Evolutionary conservation across 2,888 invertebrate genomes (phyloP), one percentile per base, ranked within the genome.

Genomic region (Agrypnus murinus): DNA sequence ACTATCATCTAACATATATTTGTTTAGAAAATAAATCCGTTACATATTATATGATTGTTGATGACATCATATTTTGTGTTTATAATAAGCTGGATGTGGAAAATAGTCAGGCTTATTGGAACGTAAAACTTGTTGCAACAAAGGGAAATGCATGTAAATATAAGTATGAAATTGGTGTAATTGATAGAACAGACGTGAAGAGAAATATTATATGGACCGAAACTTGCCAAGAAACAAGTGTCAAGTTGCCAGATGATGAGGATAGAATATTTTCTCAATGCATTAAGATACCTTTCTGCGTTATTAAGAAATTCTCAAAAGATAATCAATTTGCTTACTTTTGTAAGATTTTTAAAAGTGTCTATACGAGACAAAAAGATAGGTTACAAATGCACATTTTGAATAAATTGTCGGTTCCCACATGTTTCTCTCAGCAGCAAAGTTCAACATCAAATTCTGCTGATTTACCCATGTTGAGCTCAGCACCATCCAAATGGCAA

Each of bases 191-290:
- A 14, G 77, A 78, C 58, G 78, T 78, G 3, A 78, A 80, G 63
- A 78, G 79, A 60, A 79, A 77, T 46, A 65, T 82, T 9, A 80
- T 80, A 19, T 73, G 79, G 38, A 79, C 79, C 6, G 82, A 82
- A 68, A 72, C 80, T 46, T 82, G 82, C 58, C 75, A 81, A 43
- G 80, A n/a, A n/a, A n/a, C n/a, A n/a, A n/a, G n/a, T n/a, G n/a
- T n/a, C n/a, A n/a, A 71, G 19, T 79, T 81, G 63, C 77, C 78
- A 63, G 65, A 75, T 2, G 77, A 76, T 40, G 81, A 81, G 46
- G 79, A 81, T n/a, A n/a, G n/a, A n/a, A 60, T 81, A 34, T 80
- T 78, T 46, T 79, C 79, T 50, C 78, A 78, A 63, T 79, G 81
- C 65, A 79, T 81, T 19, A 73, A 77, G 74, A 77, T 81, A 63